phyloP scores from a whole-genome alignment of 2,113 vertebrate genomes.

The Marcusenius ussheri region DNA sequence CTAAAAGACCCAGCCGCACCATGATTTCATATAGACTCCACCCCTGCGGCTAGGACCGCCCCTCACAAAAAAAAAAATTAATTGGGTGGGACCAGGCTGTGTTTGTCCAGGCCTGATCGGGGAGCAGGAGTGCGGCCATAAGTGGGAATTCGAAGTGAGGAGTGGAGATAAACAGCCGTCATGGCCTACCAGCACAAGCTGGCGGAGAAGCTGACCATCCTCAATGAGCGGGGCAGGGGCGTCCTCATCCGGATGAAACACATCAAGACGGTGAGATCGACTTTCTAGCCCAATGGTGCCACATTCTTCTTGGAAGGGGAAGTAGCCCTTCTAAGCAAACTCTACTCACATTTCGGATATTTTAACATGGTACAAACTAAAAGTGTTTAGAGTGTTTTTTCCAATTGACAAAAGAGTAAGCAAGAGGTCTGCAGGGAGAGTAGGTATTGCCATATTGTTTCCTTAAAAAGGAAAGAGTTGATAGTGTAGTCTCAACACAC shows the following conservation, averaged over 20 bases:
- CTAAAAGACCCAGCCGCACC: neutral
- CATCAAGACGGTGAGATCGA: constrained; percentile 82
- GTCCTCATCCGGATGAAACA: constrained; percentile 82
- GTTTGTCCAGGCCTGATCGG: neutral
- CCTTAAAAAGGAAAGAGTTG: neutral
- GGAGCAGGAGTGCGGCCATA: neutral
- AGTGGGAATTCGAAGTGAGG: neutral
- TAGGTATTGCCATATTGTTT: neutral
- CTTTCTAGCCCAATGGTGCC: neutral
- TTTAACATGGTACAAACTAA: no score
- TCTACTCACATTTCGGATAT: neutral
- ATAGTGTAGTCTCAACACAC: neutral
- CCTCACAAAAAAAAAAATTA: neutral
- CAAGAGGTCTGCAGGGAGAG: neutral
- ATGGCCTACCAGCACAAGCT: constrained; percentile 83
- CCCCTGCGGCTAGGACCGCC: neutral
- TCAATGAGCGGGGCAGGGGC: constrained; percentile 79
- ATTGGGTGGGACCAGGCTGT: constrained; percentile 2
- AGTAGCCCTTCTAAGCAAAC: neutral
- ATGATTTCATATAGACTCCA: neutral
- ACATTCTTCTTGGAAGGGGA: neutral
- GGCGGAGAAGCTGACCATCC: constrained; percentile 82
- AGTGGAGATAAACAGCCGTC: constrained; percentile 43
- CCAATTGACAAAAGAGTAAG: neutral
- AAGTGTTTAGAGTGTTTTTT: neutral